These are phyloP conservation scores for Semnopithecus entellus DNA, from an alignment of 2,113 vertebrate species.

Conservation along the genomic window DNA sequence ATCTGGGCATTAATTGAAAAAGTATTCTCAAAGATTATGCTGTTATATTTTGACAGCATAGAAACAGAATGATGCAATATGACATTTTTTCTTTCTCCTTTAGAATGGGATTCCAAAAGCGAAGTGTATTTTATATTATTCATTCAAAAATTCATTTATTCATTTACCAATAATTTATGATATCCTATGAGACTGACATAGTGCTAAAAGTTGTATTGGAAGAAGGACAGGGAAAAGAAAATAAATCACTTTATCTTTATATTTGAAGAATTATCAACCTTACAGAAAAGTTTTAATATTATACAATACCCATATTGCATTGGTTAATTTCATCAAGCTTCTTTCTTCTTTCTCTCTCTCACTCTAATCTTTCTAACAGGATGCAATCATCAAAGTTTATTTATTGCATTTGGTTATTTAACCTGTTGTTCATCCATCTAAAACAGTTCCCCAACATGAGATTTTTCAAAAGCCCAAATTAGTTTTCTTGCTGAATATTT, in stretches of 20 bases:
- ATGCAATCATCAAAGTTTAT: neutral
- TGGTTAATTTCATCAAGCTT: neutral
- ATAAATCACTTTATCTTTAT: neutral
- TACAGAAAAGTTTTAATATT: neutral
- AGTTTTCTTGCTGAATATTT: neutral
- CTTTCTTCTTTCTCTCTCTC: neutral
- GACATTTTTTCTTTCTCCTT: neutral
- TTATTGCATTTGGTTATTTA: neutral
- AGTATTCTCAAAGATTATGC: neutral
- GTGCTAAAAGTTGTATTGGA: neutral
- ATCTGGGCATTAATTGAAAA: neutral
- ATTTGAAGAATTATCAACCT: neutral
- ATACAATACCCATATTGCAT: rapidly evolving
- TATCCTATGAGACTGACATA: neutral
- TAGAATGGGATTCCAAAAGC: neutral
- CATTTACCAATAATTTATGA: neutral
- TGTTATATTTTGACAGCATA: neutral
- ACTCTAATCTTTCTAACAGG: neutral
- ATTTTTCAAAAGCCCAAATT: neutral
- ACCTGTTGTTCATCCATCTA: neutral
- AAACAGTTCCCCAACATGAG: neutral
- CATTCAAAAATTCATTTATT: neutral
- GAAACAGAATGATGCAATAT: neutral
- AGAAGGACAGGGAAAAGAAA: neutral
- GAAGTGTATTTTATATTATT: neutral